Conservation (phyloP, 2,888 invertebrate genomes). For the Phaonia tiefii region DNA sequence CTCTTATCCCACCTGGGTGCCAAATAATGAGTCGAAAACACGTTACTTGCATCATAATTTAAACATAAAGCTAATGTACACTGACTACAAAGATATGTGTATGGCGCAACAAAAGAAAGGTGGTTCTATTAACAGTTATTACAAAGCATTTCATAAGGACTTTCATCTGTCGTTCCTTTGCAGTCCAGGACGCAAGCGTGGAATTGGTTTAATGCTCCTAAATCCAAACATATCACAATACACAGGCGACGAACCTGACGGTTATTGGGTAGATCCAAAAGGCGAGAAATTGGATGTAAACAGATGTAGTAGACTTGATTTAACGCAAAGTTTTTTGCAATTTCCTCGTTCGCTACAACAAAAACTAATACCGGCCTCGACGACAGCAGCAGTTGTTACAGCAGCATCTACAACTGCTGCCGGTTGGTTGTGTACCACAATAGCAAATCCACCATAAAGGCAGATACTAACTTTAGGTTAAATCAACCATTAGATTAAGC, state of each 20-base stretch:
- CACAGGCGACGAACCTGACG: conserved; percentile 67
- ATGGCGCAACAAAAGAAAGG: conserved; percentile 48
- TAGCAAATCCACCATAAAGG: background rate
- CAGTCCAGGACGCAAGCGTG: conserved; percentile 35
- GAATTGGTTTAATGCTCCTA: conserved; percentile 40
- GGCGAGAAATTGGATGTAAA: conserved; percentile 50
- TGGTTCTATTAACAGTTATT: conserved; percentile 59
- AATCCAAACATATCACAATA: conserved; percentile 68
- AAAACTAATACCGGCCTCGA: background rate
- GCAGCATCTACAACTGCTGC: background rate
- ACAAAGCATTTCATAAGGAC: conserved; percentile 65
- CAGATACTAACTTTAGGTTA: background rate
- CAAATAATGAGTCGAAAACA: conserved; percentile 67
- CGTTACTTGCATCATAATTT: conserved; percentile 67
- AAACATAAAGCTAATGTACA: conserved; percentile 67
- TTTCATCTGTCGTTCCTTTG: conserved; percentile 65
- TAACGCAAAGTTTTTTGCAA: conserved; percentile 17
- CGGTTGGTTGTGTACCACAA: background rate
- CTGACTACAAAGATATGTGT: conserved; percentile 65
- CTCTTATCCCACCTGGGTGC: conserved; percentile 69
- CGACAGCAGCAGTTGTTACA: background rate
- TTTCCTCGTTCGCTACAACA: background rate
- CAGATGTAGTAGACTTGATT: conserved; percentile 34
- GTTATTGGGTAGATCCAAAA: conserved; percentile 64
- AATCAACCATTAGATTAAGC: conserved; percentile 13